These are phyloP conservation scores for Gnathonemus echidnorhynchus DNA, from an alignment of 2,113 vertebrate genomes.

Conservation along the genomic window DNA sequence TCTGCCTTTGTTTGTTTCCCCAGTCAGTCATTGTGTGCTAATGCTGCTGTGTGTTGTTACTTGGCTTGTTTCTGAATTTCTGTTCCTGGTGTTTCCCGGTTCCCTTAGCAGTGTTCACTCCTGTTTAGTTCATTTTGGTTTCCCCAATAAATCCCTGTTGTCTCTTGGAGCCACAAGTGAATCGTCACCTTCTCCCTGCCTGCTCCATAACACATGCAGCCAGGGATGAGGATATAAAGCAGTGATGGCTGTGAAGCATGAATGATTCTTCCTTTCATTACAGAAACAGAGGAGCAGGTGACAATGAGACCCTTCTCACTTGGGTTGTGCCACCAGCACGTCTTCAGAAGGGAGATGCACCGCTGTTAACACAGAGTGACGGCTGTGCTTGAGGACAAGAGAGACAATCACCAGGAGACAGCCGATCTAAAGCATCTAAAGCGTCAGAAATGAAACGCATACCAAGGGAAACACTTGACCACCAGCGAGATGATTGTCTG, in stretches of 20 bases:
- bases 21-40: too few species aligned
- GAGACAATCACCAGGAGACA: background rate
- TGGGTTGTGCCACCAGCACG: background rate
- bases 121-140: too few species aligned
- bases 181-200: too few species aligned
- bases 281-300: conserved; percentile 18
- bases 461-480: background rate
- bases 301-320: conserved; percentile 32
- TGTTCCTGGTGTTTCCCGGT: too few species aligned
- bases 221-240: background rate
- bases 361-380: background rate
- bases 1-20: too few species aligned
- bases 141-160: too few species aligned
- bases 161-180: too few species aligned
- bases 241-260: background rate
- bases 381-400: conserved; percentile 3
- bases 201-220: background rate
- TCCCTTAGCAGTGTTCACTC: too few species aligned
- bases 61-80: too few species aligned
- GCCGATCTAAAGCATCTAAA: background rate
- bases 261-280: conserved; percentile 25
- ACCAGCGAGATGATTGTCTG: background rate
- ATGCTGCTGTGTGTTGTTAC: too few species aligned
- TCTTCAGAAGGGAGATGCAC: conserved; percentile 22
- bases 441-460: background rate